Conservation (phyloP, 2,888 invertebrate genomes). For the Synanthedon tipuliformis region DNA sequence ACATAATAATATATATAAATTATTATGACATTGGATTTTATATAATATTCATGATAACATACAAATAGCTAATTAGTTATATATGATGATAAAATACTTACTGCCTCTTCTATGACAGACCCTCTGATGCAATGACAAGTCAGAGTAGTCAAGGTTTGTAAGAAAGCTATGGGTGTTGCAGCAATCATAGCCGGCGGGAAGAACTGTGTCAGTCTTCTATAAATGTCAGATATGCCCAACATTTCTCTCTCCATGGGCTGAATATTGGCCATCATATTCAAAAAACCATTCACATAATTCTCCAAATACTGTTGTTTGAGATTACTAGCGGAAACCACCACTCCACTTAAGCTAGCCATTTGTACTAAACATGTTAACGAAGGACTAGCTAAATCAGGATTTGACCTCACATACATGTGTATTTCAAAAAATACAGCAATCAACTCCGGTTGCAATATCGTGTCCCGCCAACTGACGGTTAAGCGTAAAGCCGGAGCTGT, state of each 20-base stretch:
- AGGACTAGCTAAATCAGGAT: conserved; percentile 80
- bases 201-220: conserved; percentile 55
- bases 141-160: conserved; percentile 52
- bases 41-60: neutral
- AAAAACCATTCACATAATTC: conserved; percentile 54
- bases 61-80: neutral
- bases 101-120: conserved; percentile 55
- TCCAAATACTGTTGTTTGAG: conserved; percentile 54
- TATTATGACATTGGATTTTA: neutral
- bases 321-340: conserved; percentile 40
- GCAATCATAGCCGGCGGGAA: conserved; percentile 54
- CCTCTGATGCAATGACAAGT: conserved; percentile 59
- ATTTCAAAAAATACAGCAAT: conserved; percentile 84
- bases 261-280: conserved; percentile 54
- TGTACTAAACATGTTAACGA: conserved; percentile 87
- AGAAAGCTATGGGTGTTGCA: conserved; percentile 44
- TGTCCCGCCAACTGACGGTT: conserved; percentile 79
- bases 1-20: too few relatives aligned
- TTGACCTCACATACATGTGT: conserved; percentile 83
- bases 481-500: conserved; percentile 73
- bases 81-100: conserved; percentile 23
- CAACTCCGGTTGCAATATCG: conserved; percentile 79
- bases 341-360: conserved; percentile 66
- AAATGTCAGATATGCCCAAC: conserved; percentile 58
- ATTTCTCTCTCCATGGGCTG: conserved; percentile 55